These are phyloP conservation scores for Prunella strophiata DNA, from an alignment of 2,797 vertebrate species.

Conservation along the genomic window DNA sequence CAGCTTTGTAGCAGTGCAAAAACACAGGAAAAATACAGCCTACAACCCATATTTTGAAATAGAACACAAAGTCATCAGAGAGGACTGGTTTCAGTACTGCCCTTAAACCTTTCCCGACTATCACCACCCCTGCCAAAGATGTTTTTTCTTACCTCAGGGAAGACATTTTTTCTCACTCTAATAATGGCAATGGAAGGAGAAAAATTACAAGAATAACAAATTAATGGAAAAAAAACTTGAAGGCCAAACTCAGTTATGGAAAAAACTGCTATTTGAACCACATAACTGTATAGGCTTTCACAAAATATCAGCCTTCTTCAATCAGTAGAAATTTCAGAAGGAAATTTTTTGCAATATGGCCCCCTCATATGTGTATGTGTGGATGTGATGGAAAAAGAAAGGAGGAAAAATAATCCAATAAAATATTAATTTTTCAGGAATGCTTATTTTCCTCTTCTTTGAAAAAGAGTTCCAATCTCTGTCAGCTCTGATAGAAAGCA, in stretches of 20 bases:
- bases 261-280: not conserved
- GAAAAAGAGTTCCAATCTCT: not conserved
- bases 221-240: not conserved
- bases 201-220: not conserved
- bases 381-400: not conserved
- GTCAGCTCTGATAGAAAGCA: not conserved
- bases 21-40: not conserved
- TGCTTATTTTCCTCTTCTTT: not conserved
- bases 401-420: not conserved
- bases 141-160: not conserved
- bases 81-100: not conserved
- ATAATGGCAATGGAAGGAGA: not conserved
- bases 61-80: not conserved
- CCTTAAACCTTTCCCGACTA: not conserved
- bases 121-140: not conserved
- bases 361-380: not conserved
- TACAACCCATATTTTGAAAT: not conserved
- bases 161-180: not conserved
- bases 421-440: not conserved
- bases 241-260: not conserved
- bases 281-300: not conserved
- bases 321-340: not conserved
- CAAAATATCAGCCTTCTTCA: not conserved
- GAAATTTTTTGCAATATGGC: not conserved
- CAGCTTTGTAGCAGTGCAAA: not conserved